Percentiles rank a stretch among this genome's conserved stretches.
Evolutionary conservation across 2,797 vertebrate species (phyloP).

Genomic region (Capromys pilorides): DNA sequence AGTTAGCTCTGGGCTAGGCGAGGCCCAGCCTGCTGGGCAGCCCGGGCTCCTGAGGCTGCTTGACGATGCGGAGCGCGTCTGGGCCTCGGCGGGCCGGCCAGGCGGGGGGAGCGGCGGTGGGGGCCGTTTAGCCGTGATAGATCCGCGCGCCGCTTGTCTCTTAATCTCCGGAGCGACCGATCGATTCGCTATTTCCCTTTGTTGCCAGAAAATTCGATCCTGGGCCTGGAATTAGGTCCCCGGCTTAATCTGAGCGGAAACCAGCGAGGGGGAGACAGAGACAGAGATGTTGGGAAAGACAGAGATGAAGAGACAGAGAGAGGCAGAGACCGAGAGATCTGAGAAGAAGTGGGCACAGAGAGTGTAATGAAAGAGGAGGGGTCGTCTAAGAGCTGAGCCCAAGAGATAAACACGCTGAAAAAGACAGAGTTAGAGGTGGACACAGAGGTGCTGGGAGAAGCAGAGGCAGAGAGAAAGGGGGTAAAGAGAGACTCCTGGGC

Average conservation of each 20-base stretch:
- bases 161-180: slow-evolving; percentile 98
- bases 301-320: slow-evolving; percentile 86
- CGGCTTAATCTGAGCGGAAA: slow-evolving; percentile 97
- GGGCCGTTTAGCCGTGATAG: slow-evolving; percentile 91
- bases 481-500: not conserved
- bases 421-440: slow-evolving; percentile 70
- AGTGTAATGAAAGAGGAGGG: slow-evolving; percentile 80
- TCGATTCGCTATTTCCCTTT: slow-evolving; percentile 99
- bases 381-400: slow-evolving; percentile 86
- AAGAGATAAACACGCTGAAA: slow-evolving; percentile 82
- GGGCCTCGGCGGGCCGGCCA: slow-evolving; percentile 84
- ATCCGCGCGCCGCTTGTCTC: slow-evolving; percentile 97
- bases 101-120: slow-evolving; percentile 81
- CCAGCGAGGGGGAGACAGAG: slow-evolving; percentile 83
- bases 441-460: slow-evolving; percentile 67
- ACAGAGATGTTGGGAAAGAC: slow-evolving; percentile 86
- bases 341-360: slow-evolving; percentile 83
- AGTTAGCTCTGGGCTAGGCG: slow-evolving; percentile 43
- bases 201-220: slow-evolving; percentile 99
- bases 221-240: slow-evolving; percentile 98
- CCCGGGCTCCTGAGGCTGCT: slow-evolving; percentile 73
- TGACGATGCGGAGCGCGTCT: slow-evolving; percentile 79
- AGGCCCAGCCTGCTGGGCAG: slow-evolving; percentile 47
- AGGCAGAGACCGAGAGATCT: slow-evolving; percentile 84
- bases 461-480: not conserved